These are phyloP conservation scores for Dunckerocampus dactyliophorus DNA, from an alignment of 2,113 vertebrate genomes.

Conservation along the genomic window DNA sequence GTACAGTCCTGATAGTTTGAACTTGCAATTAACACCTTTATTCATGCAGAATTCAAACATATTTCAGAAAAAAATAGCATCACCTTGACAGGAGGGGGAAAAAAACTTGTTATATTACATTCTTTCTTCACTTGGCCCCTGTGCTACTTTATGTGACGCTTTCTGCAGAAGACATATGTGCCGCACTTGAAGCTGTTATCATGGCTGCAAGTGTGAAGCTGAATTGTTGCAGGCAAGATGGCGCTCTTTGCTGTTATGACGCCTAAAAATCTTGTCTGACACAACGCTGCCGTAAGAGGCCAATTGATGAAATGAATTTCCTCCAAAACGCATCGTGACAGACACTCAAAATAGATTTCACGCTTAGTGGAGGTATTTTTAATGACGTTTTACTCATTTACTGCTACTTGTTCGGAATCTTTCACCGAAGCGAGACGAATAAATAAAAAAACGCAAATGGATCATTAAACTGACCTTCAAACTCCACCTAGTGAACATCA, in stretches of 20 bases:
- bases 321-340: constrained; percentile 4
- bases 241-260: constrained; percentile 55
- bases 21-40: constrained; percentile 72
- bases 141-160: constrained; percentile 58
- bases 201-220: constrained; percentile 66
- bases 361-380: constrained; percentile 35
- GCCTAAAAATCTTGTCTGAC: constrained; percentile 49
- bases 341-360: constrained; percentile 16
- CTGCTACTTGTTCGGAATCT: constrained; percentile 60
- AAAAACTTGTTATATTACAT: constrained; percentile 61
- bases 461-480: constrained; percentile 72
- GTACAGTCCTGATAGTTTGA: constrained; percentile 46
- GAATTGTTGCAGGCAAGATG: constrained; percentile 59
- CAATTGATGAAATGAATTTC: constrained; percentile 27
- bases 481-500: constrained; percentile 46
- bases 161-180: constrained; percentile 63
- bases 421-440: constrained; percentile 63
- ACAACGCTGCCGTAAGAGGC: constrained; percentile 40
- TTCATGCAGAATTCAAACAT: constrained; percentile 12
- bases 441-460: constrained; percentile 57
- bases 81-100: constrained; percentile 45
- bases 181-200: constrained; percentile 66
- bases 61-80: constrained; percentile 21
- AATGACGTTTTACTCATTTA: constrained; percentile 55
- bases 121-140: constrained; percentile 44